Evolutionary conservation across 1,140 invertebrate genomes (phyloP).

Genomic region (Philotrypesis tridentata): DNA sequence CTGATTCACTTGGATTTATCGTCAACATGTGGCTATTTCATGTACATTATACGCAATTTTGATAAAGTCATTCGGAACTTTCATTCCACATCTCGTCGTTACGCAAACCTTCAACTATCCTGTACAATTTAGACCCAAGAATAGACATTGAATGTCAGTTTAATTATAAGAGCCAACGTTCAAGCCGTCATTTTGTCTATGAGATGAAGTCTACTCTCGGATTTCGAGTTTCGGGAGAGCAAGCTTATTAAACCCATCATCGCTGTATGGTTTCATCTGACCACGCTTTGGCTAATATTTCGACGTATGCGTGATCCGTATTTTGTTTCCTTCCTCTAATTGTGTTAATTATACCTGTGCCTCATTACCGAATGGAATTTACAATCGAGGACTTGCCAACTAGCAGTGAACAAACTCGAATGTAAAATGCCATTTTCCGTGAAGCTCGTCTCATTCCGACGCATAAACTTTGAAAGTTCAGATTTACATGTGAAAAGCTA

Average conservation of each 20-base stretch:
- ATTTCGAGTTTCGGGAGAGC: not conserved
- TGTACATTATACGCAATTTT: not conserved
- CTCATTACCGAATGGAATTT: not conserved
- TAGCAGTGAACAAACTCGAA: constrained; percentile 5
- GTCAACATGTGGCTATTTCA: not conserved
- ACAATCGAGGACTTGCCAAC: not conserved
- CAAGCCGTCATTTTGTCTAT: constrained; percentile 2
- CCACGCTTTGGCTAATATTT: constrained; percentile 11
- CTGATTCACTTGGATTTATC: not conserved
- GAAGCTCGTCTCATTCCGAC: not conserved
- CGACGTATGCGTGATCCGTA: not conserved
- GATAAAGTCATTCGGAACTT: not conserved
- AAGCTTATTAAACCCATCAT: not conserved
- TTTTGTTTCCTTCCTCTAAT: constrained; percentile 31
- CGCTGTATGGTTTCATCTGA: not conserved
- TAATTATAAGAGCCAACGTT: not conserved
- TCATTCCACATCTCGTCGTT: not conserved
- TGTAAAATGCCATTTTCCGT: not conserved
- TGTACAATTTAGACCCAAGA: not conserved
- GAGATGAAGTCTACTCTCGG: not conserved
- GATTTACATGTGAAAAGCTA: not conserved
- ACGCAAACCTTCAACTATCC: not conserved
- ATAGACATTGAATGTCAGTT: not conserved
- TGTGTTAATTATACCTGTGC: constrained; percentile 26
- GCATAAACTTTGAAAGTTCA: not conserved